These are phyloP conservation scores for Sinella curviseta DNA, from an alignment of 1,140 invertebrate species.

Conservation along the genomic window DNA sequence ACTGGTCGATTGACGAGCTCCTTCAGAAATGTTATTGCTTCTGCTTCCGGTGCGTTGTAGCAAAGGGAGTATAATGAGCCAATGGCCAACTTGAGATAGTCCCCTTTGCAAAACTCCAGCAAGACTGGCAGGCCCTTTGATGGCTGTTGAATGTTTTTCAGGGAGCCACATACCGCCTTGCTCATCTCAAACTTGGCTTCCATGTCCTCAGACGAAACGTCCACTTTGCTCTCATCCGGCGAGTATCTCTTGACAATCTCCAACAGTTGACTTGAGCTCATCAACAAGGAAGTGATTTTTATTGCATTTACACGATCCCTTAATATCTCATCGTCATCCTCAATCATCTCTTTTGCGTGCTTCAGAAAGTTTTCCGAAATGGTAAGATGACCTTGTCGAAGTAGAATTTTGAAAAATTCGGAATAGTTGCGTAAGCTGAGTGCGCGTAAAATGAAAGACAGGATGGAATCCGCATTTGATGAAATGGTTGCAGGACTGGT, in stretches of 20 bases:
- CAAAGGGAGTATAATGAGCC: constrained; percentile 30
- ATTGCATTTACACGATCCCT: constrained; percentile 15
- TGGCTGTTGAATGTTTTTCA: constrained; percentile 18
- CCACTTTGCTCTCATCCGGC: constrained; percentile 6
- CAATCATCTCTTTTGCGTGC: not conserved
- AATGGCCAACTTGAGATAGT: constrained; percentile 35
- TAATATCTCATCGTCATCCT: constrained; percentile 6
- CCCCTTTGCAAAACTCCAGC: constrained; percentile 24
- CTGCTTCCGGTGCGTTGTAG: constrained; percentile 15
- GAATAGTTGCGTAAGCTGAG: not conserved
- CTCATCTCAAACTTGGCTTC: constrained; percentile 30
- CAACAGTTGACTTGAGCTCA: not conserved
- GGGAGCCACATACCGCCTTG: constrained; percentile 24
- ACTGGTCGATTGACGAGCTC: constrained; percentile 31
- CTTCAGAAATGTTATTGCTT: constrained; percentile 30
- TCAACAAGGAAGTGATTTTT: not conserved
- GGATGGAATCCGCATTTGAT: not conserved
- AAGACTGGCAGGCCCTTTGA: constrained; percentile 3
- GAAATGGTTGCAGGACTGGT: not conserved
- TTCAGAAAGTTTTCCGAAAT: not conserved
- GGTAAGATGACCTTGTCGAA: not conserved
- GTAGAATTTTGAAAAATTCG: not conserved
- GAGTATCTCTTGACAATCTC: not conserved
- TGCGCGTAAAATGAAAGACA: constrained; percentile 16
- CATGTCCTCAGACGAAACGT: constrained; percentile 13